Percentiles rank a stretch among this genome's conserved stretches.
Evolutionary conservation across 2,888 invertebrate genomes (phyloP).

Genomic region (Punctoribates punctum): DNA sequence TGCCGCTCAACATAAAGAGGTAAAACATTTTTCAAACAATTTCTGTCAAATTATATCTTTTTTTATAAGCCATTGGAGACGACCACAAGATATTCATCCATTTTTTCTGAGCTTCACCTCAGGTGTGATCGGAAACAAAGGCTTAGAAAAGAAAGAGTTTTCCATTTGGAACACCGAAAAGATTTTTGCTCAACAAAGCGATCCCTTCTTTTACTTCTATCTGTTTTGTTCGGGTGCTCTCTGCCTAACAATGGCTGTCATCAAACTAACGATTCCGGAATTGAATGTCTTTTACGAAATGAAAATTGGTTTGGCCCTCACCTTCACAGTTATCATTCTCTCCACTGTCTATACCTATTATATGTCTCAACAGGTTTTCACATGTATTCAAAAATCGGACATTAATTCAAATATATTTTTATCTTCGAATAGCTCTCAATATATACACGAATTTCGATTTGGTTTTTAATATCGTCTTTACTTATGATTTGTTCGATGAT

Average conservation of each 20-base stretch:
- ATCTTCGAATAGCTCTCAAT: slow-evolving; percentile 34
- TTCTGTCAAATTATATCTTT: neutral
- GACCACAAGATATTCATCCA: slow-evolving; percentile 57
- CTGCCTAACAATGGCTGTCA: slow-evolving; percentile 57
- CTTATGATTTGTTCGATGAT: slow-evolving; percentile 38
- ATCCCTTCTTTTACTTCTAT: slow-evolving; percentile 81
- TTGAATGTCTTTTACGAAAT: neutral
- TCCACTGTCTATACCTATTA: slow-evolving; percentile 33
- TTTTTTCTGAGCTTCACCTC: slow-evolving; percentile 63
- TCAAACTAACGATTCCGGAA: slow-evolving; percentile 34
- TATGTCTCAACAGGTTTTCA: slow-evolving; percentile 11
- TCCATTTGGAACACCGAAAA: slow-evolving; percentile 30
- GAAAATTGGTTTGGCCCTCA: slow-evolving; percentile 29
- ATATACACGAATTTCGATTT: slow-evolving; percentile 38
- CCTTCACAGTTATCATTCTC: slow-evolving; percentile 21
- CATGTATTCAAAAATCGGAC: neutral
- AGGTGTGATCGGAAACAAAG: neutral
- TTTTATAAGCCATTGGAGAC: slow-evolving; percentile 49
- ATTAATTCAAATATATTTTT: neutral
- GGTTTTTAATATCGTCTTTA: slow-evolving; percentile 42
- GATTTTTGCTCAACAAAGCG: slow-evolving; percentile 54
- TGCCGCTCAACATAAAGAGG: slow-evolving; percentile 73
- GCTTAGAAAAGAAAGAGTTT: neutral
- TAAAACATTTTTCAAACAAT: neutral
- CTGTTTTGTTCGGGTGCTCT: slow-evolving; percentile 62